Evolutionary conservation across 2,113 vertebrate genomes (phyloP), one percentile per base, ranked within the genome.

Genomic region (Pipa parva): DNA sequence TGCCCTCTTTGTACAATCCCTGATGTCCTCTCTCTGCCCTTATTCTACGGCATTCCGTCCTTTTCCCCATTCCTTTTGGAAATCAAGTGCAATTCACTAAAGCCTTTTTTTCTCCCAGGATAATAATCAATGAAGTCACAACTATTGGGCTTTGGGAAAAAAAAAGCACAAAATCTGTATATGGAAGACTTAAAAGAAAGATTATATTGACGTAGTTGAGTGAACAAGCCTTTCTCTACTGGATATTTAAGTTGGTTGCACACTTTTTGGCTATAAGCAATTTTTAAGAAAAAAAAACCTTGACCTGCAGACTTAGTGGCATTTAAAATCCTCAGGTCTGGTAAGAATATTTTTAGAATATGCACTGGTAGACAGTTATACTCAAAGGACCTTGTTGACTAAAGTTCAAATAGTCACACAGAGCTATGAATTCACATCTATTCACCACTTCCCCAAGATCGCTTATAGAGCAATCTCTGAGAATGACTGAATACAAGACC

Each of bases 31-130:
- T 26, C 26, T 20, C 3, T 29, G n/a, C 26, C 5, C 17, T 29
- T 7, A 8, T 49, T 10, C 46, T 49, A 9, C 9, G 12, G 18
- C 21, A 21, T 49, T 49, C 46, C 21, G 22, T 49, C n/a, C 26
- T 28, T 27, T 25, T 52, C 7, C 45, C 29, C 42, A 36, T 52
- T 59, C 58, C 56, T 45, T 67, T 58, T 54, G 18, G 25, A 39
- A 26, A 2, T 52, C n/a, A 59, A 60, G 66, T 70, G 66, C 66
- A 70, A 61, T 70, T 70, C 57, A 48, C 58, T 61, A 60, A 69
- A 69, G 48, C n/a, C 22, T 25, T 55, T 45, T 36, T 22, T 67
- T 45, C 21, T 17, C 3, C 27, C 31, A 18, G 18, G 46, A 49
- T 33, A 64, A 25, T 22, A 17, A 57, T 33, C 13, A 61, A 37